A percentile compares a stretch with the other conserved stretches of the same genome.
These are phyloP conservation scores for Patella pellucida DNA, from an alignment of 2,888 invertebrate species.

Conservation along the genomic window DNA sequence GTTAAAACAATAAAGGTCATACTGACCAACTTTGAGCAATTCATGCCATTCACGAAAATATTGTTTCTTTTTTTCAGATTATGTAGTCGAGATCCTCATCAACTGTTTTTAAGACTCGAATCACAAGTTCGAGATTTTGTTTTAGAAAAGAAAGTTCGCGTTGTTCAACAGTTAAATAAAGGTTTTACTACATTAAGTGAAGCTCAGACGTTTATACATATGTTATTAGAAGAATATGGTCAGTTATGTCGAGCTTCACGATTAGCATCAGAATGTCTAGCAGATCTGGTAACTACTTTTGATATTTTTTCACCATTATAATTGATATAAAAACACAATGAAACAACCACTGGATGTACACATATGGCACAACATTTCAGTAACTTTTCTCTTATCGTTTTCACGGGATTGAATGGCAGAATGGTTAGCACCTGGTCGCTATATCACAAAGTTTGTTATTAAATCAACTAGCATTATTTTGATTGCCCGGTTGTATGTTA, in stretches of 20 bases:
- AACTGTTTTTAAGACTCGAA: constrained; percentile 78
- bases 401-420: too few species aligned
- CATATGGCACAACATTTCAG: too few species aligned
- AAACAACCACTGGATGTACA: too few species aligned
- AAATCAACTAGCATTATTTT: too few species aligned
- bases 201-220: constrained; percentile 75
- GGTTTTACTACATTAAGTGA: constrained; percentile 74
- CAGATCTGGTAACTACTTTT: constrained; percentile 72
- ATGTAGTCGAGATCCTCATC: constrained; percentile 76
- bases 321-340: not conserved
- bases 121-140: constrained; percentile 78
- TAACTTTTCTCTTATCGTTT: too few species aligned
- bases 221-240: constrained; percentile 77
- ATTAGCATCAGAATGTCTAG: constrained; percentile 75
- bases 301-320: not conserved
- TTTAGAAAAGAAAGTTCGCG: constrained; percentile 77
- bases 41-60: too few species aligned
- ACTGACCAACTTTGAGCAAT: too few species aligned
- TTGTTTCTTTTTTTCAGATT: constrained; percentile 56
- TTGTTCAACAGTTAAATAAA: constrained; percentile 73
- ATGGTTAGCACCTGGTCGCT: too few species aligned
- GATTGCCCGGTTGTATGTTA: too few species aligned
- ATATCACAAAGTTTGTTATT: too few species aligned
- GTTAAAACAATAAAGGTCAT: too few species aligned
- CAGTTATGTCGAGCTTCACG: constrained; percentile 77